These are phyloP conservation scores for Plagodis pulveraria DNA, from an alignment of 2,888 invertebrate species.

Conservation along the genomic window DNA sequence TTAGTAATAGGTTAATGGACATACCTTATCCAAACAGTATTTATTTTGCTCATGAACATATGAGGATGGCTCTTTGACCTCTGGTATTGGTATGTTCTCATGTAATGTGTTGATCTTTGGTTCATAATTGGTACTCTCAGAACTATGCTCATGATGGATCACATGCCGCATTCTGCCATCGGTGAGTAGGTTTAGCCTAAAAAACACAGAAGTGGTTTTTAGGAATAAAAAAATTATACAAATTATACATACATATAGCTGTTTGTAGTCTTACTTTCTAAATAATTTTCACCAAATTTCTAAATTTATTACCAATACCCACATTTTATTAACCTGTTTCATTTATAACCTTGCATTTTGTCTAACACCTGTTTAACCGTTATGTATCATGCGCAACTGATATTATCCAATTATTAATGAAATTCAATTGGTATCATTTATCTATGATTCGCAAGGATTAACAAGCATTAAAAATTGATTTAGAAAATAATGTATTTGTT, in stretches of 20 bases:
- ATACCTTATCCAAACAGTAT: conserved; percentile 93
- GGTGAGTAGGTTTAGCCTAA: conserved; percentile 86
- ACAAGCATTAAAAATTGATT: too few relatives aligned
- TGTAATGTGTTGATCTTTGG: conserved; percentile 60
- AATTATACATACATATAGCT: conserved; percentile 53
- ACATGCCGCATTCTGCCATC: conserved; percentile 91
- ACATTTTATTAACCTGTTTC: too few relatives aligned
- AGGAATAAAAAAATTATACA: neutral
- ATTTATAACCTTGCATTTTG: too few relatives aligned
- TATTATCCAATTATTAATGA: too few relatives aligned
- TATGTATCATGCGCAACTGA: too few relatives aligned
- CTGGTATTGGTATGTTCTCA: conserved; percentile 69
- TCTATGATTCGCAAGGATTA: too few relatives aligned
- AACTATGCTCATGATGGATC: conserved; percentile 83
- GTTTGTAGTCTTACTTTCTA: conserved; percentile 1
- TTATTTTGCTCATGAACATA: conserved; percentile 90
- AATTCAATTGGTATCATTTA: too few relatives aligned
- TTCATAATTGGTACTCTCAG: conserved; percentile 72
- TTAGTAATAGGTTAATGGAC: neutral
- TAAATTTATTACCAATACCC: too few relatives aligned
- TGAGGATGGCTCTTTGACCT: conserved; percentile 82
- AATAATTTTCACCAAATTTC: too few relatives aligned
- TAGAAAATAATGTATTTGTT: conserved; percentile 29
- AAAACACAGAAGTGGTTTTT: neutral
- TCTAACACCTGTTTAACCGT: too few relatives aligned